Evolutionary conservation across 2,113 vertebrate species (phyloP), one percentile per base, ranked within the genome.

Genomic region (Microcebus griseorufus): DNA sequence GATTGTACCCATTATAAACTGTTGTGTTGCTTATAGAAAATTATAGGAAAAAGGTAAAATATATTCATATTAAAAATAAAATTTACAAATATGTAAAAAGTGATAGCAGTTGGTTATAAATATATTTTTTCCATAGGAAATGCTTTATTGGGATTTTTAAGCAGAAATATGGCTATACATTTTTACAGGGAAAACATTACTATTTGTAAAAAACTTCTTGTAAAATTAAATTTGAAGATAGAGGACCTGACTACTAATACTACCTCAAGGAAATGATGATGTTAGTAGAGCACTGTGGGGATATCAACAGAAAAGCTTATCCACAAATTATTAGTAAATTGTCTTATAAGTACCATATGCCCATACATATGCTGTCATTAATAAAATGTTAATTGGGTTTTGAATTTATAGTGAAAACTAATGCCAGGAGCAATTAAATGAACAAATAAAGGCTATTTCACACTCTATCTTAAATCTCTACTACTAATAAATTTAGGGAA

Each of bases 191-290:
- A 48, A 96, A 94, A 65, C 51, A 88, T 78, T 60, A 34, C n/a
- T 84, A 86, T 67, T 90, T 90, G 60, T 23, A 45, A 83, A 81
- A 92, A 53, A 12, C 3, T 27, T 73, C 75, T 88, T n/a, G 0
- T 90, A 87, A 95, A 94, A 96, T 90, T 92, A 94, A 95, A 96
- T 96, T 78, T 86, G 29, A 95, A 96, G 62, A 64, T 72, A 67
- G 16, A 60, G 72, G 81, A 94, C 16, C n/a, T 67, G 23, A 91
- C 25, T 67, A 48, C 10, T 60, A 32, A 51, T 76, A 42, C 91
- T 96, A 67, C 48, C 73, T 65, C 69, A 92, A 80, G 72, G 67
- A 95, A 70, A 70, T 96, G 58, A 22, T 42, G 87, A 27, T 81
- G 62, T 29, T 90, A 85, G 89, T 37, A 92, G 75, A 75, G 37